phyloP scores from a whole-genome alignment of 1,140 invertebrate species.

The Periplaneta americana region DNA sequence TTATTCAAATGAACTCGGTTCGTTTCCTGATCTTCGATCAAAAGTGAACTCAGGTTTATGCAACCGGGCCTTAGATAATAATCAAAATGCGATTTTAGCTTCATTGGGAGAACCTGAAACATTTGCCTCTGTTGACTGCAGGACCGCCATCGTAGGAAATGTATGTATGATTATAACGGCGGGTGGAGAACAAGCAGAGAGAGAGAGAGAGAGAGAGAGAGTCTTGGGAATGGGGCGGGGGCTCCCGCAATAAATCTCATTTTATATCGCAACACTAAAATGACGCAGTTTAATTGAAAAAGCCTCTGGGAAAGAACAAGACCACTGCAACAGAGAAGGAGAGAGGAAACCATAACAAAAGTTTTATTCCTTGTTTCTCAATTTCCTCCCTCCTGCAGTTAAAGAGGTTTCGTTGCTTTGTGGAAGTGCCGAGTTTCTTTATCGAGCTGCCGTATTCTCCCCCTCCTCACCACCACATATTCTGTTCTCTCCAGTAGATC shows the following conservation, averaged over 20 bases:
- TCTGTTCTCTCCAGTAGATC: background rate
- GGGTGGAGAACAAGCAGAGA: background rate
- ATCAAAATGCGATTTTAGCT: background rate
- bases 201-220: background rate
- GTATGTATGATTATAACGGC: no score
- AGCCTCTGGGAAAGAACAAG: background rate
- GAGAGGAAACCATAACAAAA: background rate
- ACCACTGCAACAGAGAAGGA: background rate
- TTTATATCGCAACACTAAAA: slow-evolving; percentile 17
- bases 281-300: slow-evolving; percentile 14
- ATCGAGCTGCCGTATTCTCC: background rate
- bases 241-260: slow-evolving; percentile 8
- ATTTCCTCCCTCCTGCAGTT: background rate
- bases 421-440: background rate
- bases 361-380: background rate
- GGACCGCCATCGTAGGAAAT: background rate
- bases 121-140: background rate
- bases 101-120: background rate
- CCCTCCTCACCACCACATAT: background rate
- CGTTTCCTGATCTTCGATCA: no score
- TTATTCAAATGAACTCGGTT: no score
- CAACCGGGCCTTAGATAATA: no score
- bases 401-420: background rate
- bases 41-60: no score
- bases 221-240: background rate